Base-by-base conservation (phyloP, 2,113 vertebrate genomes). In the Malurus elegans region DNA sequence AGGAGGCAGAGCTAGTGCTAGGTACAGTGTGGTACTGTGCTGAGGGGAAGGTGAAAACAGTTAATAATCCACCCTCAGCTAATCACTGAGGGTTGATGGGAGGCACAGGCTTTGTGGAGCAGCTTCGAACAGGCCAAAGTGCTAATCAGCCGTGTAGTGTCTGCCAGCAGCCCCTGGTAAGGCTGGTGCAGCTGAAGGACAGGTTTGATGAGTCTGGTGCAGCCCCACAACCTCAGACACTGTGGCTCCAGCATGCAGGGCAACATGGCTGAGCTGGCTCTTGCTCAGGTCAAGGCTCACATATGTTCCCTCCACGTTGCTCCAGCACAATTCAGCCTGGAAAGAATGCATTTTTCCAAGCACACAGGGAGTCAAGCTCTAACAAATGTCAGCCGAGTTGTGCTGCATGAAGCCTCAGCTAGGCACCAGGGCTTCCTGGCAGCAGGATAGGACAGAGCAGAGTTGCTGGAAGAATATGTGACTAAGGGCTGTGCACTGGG, bases 1-100 rank as follows among this genome's bases (percentile, higher is more conserved):
- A 20, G 51, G 73, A 80, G 32, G 25, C 58, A 65, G 57, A 61
- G 45, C 31, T 61, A 23, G 58, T 11, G 5, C 38, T 38, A 78
- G 54, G 36, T 69, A 69, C 70, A 48, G 57, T 1, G 0, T 58
- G 29, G 72, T 58, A 54, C 70, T 10, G 16, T 38, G 38, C 71
- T 34, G 32, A 45, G 44, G n/a, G 31, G 50, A 93, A 86, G 50
- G 85, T 64, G 57, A 61, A 92, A 93, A 64, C 8, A 36, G 80
- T 86, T 92, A 86, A 69, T 87, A 94, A 96, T 91, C 72, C 24
- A 95, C 60, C 38, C 36, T 42, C 29, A 54, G 56, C 34, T 94
- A 56, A 80, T 84, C 64, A n/a, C 36, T 50, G 61, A 36, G 67
- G 51, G 84, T 58, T 70, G 28, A 16, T 14, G 44, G 28, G 53